phyloP scores from a whole-genome alignment of 2,888 invertebrate species.

The Phlogophora meticulosa region DNA sequence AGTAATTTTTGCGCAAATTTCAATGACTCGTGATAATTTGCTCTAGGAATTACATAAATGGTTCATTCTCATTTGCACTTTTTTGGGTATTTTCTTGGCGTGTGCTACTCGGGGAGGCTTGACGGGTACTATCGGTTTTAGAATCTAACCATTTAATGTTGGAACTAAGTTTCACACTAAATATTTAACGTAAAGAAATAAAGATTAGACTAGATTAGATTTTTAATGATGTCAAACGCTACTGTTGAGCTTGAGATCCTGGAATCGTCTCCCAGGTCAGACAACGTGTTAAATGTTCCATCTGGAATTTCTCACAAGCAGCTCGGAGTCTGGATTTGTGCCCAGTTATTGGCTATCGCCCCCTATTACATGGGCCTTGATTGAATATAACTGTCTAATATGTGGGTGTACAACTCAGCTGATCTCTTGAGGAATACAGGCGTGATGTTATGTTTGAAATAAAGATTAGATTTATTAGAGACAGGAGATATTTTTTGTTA shows the following conservation, averaged over 20 bases:
- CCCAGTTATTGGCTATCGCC: too few species aligned
- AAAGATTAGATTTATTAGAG: background rate
- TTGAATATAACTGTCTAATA: too few species aligned
- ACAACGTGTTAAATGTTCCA: too few species aligned
- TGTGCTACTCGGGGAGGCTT: conserved; percentile 4
- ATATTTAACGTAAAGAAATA: conserved; percentile 5
- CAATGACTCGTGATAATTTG: conserved; percentile 61
- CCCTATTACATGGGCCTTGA: too few species aligned
- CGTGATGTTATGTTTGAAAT: too few species aligned
- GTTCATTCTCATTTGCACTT: conserved; percentile 26
- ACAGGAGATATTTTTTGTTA: background rate
- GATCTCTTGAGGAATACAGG: too few species aligned
- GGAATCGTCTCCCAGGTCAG: too few species aligned
- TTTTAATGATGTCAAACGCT: too few species aligned
- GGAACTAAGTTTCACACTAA: background rate
- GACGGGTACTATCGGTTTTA: background rate
- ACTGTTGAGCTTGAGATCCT: too few species aligned
- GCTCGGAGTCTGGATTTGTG: too few species aligned
- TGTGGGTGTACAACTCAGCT: too few species aligned
- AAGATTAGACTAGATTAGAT: background rate
- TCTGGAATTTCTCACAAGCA: too few species aligned
- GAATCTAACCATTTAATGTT: background rate
- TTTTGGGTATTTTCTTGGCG: conserved; percentile 1
- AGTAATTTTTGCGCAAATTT: conserved; percentile 59
- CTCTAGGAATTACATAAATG: conserved; percentile 41